Evolutionary conservation across 2,888 invertebrate species (phyloP).

Genomic region (Drosophila histrio): DNA sequence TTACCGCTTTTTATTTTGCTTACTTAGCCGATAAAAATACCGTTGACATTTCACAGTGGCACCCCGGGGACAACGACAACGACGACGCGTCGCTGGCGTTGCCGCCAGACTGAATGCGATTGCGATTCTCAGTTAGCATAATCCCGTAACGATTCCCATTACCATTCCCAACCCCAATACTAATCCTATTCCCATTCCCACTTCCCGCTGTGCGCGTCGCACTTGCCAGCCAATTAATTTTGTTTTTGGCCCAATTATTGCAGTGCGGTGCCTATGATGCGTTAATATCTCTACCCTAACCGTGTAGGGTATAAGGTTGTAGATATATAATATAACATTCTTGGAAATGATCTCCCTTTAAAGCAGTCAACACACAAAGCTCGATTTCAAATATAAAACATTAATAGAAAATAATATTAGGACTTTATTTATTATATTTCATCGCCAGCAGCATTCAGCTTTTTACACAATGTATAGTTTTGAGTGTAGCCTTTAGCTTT

Average conservation of each 20-base stretch:
- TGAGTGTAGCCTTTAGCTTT: too few species aligned
- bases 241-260: slow-evolving; percentile 66
- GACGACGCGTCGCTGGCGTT: neutral
- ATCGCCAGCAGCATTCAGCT: too few species aligned
- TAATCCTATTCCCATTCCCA: slow-evolving; percentile 9
- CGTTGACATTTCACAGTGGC: slow-evolving; percentile 69
- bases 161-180: slow-evolving; percentile 2
- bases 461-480: too few species aligned
- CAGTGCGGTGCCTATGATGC: slow-evolving; percentile 57
- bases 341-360: too few species aligned
- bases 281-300: slow-evolving; percentile 49
- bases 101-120: slow-evolving; percentile 16
- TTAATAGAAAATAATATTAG: too few species aligned
- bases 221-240: slow-evolving; percentile 73
- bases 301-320: neutral
- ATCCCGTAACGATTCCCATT: slow-evolving; percentile 22
- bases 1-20: slow-evolving; percentile 37
- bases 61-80: slow-evolving; percentile 4
- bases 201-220: slow-evolving; percentile 45
- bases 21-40: slow-evolving; percentile 67
- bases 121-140: slow-evolving; percentile 34
- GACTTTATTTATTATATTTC: too few species aligned
- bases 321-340: slow-evolving; percentile 7
- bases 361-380: too few species aligned
- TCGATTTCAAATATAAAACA: too few species aligned